A percentile compares a stretch with the other conserved stretches of the same genome.
phyloP scores from a whole-genome alignment of 2,797 vertebrate species.

The Apogon hyalosoma region DNA sequence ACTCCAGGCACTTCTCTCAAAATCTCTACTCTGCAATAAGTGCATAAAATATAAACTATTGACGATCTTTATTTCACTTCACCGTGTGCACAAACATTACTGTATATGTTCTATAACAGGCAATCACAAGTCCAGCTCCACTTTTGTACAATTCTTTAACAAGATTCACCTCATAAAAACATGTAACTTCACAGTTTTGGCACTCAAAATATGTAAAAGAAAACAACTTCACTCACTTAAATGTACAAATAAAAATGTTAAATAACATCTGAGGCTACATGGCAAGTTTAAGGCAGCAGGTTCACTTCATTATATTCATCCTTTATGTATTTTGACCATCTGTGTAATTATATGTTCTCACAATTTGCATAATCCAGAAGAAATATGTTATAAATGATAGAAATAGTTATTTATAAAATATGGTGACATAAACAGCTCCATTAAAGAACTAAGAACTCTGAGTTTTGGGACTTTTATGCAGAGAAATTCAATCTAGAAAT shows the following conservation, averaged over 20 bases:
- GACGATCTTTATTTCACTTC: background rate
- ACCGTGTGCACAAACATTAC: background rate
- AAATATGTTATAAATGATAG: background rate
- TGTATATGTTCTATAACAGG: background rate
- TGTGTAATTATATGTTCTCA: background rate
- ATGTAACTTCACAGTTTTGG: slow-evolving; percentile 16
- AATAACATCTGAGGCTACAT: background rate
- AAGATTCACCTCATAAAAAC: background rate
- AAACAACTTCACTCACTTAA: background rate
- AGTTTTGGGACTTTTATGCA: no score
- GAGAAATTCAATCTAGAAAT: no score
- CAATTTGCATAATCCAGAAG: background rate
- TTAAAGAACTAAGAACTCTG: no score
- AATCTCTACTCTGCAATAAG: background rate
- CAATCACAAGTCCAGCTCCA: background rate
- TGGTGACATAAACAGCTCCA: no score
- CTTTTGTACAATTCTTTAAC: no score
- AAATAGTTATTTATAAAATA: no score
- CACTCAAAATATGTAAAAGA: background rate
- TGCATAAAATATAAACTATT: background rate
- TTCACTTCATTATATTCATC: background rate
- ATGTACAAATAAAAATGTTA: background rate
- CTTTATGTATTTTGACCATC: background rate
- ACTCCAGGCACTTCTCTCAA: background rate
- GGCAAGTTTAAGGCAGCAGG: slow-evolving; percentile 6